Percentiles rank a stretch among this genome's conserved stretches.
Conservation (phyloP, 64 coral and sea anemone species). For the Montipora foliosa region DNA sequence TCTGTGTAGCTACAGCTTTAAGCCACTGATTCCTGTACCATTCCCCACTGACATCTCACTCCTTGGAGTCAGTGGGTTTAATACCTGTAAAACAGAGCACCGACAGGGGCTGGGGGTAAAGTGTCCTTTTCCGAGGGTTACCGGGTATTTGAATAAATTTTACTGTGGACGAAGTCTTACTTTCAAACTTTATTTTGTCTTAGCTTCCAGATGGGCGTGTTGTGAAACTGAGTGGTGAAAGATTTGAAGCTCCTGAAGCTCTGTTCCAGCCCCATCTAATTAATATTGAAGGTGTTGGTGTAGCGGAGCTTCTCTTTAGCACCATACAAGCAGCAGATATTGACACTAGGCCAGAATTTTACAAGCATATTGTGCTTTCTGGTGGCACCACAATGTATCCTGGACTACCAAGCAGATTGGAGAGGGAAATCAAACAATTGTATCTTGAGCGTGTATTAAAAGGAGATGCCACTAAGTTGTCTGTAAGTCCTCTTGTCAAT, state of each 20-base stretch:
- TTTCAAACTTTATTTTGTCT: not conserved
- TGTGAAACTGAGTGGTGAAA: constrained; percentile 96
- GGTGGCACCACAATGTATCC: constrained; percentile 98
- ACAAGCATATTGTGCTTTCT: constrained; percentile 98
- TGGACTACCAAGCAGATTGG: constrained; percentile 93
- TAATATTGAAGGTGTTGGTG: constrained; percentile 96
- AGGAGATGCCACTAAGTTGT: constrained; percentile 94
- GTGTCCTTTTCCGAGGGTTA: too few species aligned
- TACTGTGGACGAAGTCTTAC: too few species aligned
- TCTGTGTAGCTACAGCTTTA: too few species aligned
- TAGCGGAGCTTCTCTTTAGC: constrained; percentile 95
- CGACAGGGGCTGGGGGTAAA: too few species aligned
- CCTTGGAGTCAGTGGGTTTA: too few species aligned
- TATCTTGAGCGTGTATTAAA: constrained; percentile 96
- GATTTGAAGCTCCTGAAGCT: constrained; percentile 98
- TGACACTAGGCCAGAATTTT: constrained; percentile 94
- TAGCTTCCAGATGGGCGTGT: constrained; percentile 98
- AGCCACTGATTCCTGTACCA: too few species aligned
- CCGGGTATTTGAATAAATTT: too few species aligned
- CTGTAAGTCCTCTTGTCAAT: constrained; percentile 57
- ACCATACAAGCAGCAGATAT: constrained; percentile 98
- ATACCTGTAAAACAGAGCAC: too few species aligned
- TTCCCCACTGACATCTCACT: too few species aligned
- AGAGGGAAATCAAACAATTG: constrained; percentile 94
- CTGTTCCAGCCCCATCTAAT: constrained; percentile 97